Conservation (phyloP, 2,888 invertebrate genomes). For the Anorthoa munda region DNA sequence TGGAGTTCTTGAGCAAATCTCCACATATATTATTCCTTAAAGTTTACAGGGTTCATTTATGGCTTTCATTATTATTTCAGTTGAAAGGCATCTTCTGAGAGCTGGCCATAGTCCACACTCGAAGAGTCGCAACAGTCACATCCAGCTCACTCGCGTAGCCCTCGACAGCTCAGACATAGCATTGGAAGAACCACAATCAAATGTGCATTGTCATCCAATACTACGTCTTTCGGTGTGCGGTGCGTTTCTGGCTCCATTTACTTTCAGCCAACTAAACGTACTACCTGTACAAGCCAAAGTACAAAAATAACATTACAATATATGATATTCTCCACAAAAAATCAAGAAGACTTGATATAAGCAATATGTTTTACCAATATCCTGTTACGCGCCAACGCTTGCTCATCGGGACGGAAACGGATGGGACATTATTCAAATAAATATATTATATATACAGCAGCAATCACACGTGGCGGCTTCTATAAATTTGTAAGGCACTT, state of each 20-base stretch:
- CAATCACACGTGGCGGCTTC: conserved; percentile 55
- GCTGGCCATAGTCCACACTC: no score
- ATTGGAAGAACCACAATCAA: no score
- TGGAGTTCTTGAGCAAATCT: no score
- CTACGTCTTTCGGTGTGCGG: not conserved
- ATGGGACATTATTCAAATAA: conserved; percentile 60
- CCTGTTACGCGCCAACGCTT: conserved; percentile 42
- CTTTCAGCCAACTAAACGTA: not conserved
- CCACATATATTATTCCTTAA: no score
- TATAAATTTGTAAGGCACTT: conserved; percentile 70
- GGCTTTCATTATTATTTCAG: no score
- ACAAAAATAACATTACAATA: not conserved
- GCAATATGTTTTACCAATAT: conserved; percentile 58
- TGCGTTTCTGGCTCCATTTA: not conserved
- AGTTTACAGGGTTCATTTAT: not conserved
- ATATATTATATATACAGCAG: conserved; percentile 53
- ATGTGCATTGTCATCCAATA: not conserved
- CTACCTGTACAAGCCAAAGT: not conserved
- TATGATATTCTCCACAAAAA: conserved; percentile 19
- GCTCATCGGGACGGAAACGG: conserved; percentile 53
- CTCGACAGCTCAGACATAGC: not conserved
- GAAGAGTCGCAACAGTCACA: no score
- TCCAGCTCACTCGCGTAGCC: not conserved
- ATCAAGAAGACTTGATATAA: conserved; percentile 22
- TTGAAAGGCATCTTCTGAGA: no score